phyloP scores from a whole-genome alignment of 2,113 vertebrate species.

The Pseudolaguvia tuberculata region DNA sequence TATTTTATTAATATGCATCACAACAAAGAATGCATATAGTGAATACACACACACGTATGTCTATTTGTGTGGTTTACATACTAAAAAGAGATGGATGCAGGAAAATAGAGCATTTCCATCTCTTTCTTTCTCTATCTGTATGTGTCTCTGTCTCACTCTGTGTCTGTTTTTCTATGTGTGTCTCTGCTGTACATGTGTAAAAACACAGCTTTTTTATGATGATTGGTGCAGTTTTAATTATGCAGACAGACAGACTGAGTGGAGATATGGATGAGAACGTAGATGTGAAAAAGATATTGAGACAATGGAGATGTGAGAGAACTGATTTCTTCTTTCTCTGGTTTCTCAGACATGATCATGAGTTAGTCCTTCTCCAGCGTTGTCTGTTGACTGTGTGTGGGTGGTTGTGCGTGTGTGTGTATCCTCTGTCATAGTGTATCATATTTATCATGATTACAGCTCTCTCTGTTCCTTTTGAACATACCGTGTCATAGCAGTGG shows the following conservation, averaged over 20 bases:
- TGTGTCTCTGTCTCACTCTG: too few relatives aligned
- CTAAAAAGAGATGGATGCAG: too few relatives aligned
- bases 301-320: neutral
- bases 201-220: neutral
- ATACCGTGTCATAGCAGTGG: too few relatives aligned
- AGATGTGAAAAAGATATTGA: slow-evolving; percentile 1
- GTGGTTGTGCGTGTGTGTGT: neutral
- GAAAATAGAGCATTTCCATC: too few relatives aligned
- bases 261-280: neutral
- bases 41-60: too few relatives aligned
- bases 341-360: neutral
- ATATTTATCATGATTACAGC: slow-evolving; percentile 12
- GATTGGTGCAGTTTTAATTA: slow-evolving; percentile 12
- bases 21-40: too few relatives aligned
- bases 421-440: neutral
- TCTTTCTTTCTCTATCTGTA: too few relatives aligned
- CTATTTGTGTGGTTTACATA: too few relatives aligned
- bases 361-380: neutral
- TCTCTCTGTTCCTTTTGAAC: neutral
- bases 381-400: neutral
- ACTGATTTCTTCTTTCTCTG: neutral
- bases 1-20: too few relatives aligned
- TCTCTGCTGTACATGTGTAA: neutral
- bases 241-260: neutral
- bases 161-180: too few relatives aligned